These are phyloP conservation scores for Platichthys stellatus DNA, from an alignment of 2,113 vertebrate genomes.

Conservation along the genomic window DNA sequence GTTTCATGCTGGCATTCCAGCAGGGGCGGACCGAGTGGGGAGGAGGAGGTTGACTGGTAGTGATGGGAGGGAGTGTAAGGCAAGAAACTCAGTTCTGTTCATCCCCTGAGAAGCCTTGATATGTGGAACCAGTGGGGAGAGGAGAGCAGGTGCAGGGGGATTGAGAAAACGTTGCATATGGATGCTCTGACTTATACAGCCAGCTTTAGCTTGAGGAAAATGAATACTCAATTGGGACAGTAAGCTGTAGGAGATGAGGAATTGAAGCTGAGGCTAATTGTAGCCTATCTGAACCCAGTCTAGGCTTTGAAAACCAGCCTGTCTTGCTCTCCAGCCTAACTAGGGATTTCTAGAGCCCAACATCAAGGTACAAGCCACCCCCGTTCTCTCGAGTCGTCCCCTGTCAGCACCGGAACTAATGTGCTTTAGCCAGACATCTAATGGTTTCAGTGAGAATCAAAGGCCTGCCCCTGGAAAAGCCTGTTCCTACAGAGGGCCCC, in stretches of 20 bases:
- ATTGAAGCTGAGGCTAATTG: constrained; percentile 31
- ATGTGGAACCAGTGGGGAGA: constrained; percentile 48
- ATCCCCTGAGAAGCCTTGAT: constrained; percentile 60
- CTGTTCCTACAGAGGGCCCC: constrained; percentile 66
- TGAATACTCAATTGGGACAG: constrained; percentile 28
- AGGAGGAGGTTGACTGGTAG: constrained; percentile 27
- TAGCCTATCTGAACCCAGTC: constrained; percentile 20
- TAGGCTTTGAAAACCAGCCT: constrained; percentile 5
- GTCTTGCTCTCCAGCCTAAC: constrained; percentile 25
- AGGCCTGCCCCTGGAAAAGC: constrained; percentile 60
- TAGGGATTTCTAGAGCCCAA: constrained; percentile 13
- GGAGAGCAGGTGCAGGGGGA: constrained; percentile 79
- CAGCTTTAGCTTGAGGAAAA: constrained; percentile 49
- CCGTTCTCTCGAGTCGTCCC: constrained; percentile 54
- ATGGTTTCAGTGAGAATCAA: constrained; percentile 66
- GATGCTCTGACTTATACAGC: constrained; percentile 51
- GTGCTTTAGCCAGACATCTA: constrained; percentile 67
- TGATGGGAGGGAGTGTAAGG: constrained; percentile 31
- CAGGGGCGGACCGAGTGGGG: constrained; percentile 28
- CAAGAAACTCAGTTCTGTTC: constrained; percentile 57
- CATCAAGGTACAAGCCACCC: constrained; percentile 37
- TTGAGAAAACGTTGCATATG: constrained; percentile 72
- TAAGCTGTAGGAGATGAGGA: constrained; percentile 23
- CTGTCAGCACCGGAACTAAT: constrained; percentile 78
- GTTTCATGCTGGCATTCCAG: constrained; percentile 33